Evolutionary conservation across 2,113 vertebrate species (phyloP), one percentile per base, ranked within the genome.

Genomic region (Leucoraja erinaceus): DNA sequence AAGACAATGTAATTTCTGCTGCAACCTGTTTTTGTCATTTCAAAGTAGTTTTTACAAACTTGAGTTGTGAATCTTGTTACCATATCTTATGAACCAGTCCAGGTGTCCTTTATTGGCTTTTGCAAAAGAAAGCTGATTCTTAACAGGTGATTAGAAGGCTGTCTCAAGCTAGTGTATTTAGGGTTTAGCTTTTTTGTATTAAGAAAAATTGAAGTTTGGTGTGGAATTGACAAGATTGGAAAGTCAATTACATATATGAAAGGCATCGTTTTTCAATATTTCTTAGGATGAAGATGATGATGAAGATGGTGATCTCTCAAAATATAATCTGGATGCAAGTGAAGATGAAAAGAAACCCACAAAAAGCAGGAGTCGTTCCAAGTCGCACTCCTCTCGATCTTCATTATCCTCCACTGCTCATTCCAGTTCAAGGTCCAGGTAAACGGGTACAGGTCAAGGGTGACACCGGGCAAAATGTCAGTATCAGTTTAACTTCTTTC

Each of bases 381-480:
- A 97, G 93, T 97, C 99, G 1, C 97, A 96, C 66, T 99, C 98
- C n/a, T 98, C 98, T 7, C 97, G 96, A 84, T 98, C 98, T 81
- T 98, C 97, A 94, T 98, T 97, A n/a, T 97, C 96, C 95, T 98
- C 97, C 93, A 97, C 97, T 95, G 99, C 98, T 95, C 98, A 97
- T 94, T 99, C 98, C 95, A 98, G 98, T 96, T 99, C 98, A 95
- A 98, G 98, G 98, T 99, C 98, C 98, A 99, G 99, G 99, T 99
- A 99, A 99, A 99, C 97, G 98, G 98, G 98, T 98, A 97, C 98
- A 99, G 98, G 98, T 98, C 98, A 97, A 98, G 98, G 99, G 99
- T 99, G 98, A 99, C 98, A 94, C 96, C 98, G 96, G 98, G 97
- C 97, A 99, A 99, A 99, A 99, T 99, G 99, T 99, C 98, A 98